A percentile compares a stretch with the other conserved stretches of the same genome.
phyloP scores from a whole-genome alignment of 2,888 invertebrate genomes.

The Pyrochroa serraticornis region DNA sequence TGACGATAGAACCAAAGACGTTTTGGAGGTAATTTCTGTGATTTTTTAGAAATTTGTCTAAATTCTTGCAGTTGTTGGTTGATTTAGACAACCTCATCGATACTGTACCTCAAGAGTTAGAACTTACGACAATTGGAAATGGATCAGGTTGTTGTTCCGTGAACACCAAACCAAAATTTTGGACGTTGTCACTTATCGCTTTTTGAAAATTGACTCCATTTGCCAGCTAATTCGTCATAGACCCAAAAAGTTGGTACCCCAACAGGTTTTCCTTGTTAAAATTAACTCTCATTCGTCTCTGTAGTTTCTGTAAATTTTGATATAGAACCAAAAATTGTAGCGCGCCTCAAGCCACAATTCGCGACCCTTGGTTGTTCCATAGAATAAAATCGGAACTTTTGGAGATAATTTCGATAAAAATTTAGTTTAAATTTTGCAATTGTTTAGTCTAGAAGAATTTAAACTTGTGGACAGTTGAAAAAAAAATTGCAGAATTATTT shows the following conservation, averaged over 20 bases:
- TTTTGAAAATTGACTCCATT: slow-evolving; percentile 53
- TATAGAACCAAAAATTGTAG: background rate
- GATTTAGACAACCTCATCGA: slow-evolving; percentile 49
- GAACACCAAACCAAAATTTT: slow-evolving; percentile 57
- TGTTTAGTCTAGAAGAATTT: too few species aligned
- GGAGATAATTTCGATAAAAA: too few species aligned
- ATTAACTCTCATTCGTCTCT: too few species aligned
- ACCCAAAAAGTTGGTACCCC: slow-evolving; percentile 36
- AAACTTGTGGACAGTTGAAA: too few species aligned
- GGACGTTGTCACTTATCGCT: slow-evolving; percentile 59
- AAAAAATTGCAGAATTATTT: too few species aligned
- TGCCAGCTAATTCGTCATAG: slow-evolving; percentile 41
- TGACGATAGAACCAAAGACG: slow-evolving; percentile 56
- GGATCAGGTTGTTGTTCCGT: slow-evolving; percentile 55
- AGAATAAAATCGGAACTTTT: too few species aligned
- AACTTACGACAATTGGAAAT: slow-evolving; percentile 45
- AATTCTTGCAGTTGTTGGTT: slow-evolving; percentile 43
- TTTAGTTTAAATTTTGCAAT: too few species aligned
- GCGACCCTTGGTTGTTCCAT: too few species aligned
- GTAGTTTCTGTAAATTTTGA: too few species aligned
- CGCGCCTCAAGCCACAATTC: too few species aligned
- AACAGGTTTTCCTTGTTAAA: too few species aligned
- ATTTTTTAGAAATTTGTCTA: background rate
- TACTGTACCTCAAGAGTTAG: slow-evolving; percentile 37
- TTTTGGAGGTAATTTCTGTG: slow-evolving; percentile 50